phyloP scores from a whole-genome alignment of 2,113 vertebrate species.

The Leptobrachium leishanense region DNA sequence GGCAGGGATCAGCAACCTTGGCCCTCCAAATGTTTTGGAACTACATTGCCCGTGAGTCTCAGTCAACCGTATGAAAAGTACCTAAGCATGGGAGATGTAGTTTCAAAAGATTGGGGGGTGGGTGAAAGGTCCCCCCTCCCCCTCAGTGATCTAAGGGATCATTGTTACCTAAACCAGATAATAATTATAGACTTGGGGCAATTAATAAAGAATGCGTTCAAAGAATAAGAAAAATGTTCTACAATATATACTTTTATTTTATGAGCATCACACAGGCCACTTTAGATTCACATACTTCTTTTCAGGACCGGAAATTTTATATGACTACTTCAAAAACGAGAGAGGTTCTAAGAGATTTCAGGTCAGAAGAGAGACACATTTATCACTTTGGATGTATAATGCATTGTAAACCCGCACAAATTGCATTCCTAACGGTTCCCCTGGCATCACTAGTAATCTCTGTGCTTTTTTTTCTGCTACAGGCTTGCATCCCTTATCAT shows the following conservation, averaged over 20 bases:
- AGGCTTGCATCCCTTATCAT: constrained; percentile 64
- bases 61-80: too few species aligned
- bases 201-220: too few species aligned
- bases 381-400: constrained; percentile 61
- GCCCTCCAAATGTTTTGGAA: too few species aligned
- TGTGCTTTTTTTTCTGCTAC: constrained; percentile 51
- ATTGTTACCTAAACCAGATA: too few species aligned
- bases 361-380: constrained; percentile 62
- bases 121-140: too few species aligned
- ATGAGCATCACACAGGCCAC: background rate
- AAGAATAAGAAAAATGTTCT: too few species aligned
- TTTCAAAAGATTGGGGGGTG: too few species aligned
- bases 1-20: too few species aligned
- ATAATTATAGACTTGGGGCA: too few species aligned
- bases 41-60: too few species aligned
- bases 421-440: constrained; percentile 33
- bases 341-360: constrained; percentile 61
- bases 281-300: background rate
- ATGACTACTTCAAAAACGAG: constrained; percentile 31
- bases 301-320: constrained; percentile 9
- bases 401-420: constrained; percentile 61
- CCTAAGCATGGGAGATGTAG: too few species aligned
- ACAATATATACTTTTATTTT: background rate
- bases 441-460: constrained; percentile 56
- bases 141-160: too few species aligned